These are phyloP conservation scores for Epizoanthus fatuus DNA, from an alignment of 92 coral and sea anemone genomes.

Conservation along the genomic window DNA sequence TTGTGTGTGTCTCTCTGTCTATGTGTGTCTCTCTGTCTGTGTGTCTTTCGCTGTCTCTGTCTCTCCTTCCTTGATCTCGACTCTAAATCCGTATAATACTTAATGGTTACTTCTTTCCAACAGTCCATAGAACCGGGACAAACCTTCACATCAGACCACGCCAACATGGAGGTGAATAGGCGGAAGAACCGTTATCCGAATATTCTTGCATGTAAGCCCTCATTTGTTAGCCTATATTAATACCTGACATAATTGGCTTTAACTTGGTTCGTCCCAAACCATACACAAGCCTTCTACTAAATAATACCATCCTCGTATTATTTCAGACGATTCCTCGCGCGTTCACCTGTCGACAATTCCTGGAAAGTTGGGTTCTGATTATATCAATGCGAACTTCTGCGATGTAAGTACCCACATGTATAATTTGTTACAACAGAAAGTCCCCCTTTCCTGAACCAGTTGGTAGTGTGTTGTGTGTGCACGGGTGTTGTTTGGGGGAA, in stretches of 20 bases:
- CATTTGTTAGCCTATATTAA: background rate
- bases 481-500: background rate
- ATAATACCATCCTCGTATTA: background rate
- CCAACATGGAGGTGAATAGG: slow-evolving; percentile 82
- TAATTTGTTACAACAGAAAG: background rate
- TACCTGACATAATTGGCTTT: background rate
- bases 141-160: slow-evolving; percentile 85
- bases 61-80: no score
- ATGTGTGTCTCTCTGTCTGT: no score
- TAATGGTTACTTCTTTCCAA: slow-evolving; percentile 12
- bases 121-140: slow-evolving; percentile 98
- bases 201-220: slow-evolving; percentile 90
- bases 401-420: slow-evolving; percentile 80
- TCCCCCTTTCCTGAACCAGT: background rate
- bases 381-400: slow-evolving; percentile 96
- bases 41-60: background rate
- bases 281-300: background rate
- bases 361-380: slow-evolving; percentile 89
- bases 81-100: background rate
- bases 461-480: background rate
- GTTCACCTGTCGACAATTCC: slow-evolving; percentile 75
- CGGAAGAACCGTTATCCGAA: slow-evolving; percentile 95
- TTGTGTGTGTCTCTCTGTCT: no score
- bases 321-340: slow-evolving; percentile 93
- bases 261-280: background rate